Evolutionary conservation across 2,888 invertebrate genomes (phyloP).

Genomic region (Polyploca ridens): DNA sequence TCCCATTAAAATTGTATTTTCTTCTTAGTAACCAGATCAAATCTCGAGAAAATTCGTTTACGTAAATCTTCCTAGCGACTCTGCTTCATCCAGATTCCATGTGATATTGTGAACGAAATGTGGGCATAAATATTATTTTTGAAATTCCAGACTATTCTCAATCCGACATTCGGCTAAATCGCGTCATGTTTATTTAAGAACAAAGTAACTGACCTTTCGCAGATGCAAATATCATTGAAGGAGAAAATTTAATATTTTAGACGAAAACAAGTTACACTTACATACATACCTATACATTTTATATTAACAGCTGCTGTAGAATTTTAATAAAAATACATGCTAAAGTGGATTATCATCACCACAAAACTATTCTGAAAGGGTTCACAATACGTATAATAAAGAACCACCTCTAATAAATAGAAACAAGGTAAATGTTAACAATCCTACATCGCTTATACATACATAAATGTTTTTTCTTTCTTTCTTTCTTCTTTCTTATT

Average conservation of each 20-base stretch:
- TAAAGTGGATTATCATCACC: too few relatives aligned
- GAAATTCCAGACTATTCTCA: background rate
- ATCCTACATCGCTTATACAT: too few relatives aligned
- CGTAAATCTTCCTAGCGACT: background rate
- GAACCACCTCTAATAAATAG: too few relatives aligned
- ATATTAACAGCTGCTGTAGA: too few relatives aligned
- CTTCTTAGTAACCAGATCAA: background rate
- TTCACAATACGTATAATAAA: too few relatives aligned
- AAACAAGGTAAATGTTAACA: too few relatives aligned
- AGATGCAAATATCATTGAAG: conserved; percentile 18
- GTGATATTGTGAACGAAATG: background rate
- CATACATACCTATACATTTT: background rate
- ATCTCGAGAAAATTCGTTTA: background rate
- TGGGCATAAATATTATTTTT: background rate
- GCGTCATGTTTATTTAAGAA: background rate
- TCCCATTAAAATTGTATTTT: too few relatives aligned
- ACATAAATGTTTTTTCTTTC: too few relatives aligned
- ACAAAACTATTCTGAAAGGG: too few relatives aligned
- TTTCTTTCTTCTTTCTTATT: too few relatives aligned
- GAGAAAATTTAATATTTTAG: conserved; percentile 8
- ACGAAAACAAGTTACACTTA: background rate
- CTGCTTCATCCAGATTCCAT: background rate
- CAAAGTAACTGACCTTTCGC: conserved; percentile 19
- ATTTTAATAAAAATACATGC: too few relatives aligned
- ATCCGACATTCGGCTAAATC: background rate